Conservation (phyloP, 2,888 invertebrate genomes). For the Acronicta leporina region DNA sequence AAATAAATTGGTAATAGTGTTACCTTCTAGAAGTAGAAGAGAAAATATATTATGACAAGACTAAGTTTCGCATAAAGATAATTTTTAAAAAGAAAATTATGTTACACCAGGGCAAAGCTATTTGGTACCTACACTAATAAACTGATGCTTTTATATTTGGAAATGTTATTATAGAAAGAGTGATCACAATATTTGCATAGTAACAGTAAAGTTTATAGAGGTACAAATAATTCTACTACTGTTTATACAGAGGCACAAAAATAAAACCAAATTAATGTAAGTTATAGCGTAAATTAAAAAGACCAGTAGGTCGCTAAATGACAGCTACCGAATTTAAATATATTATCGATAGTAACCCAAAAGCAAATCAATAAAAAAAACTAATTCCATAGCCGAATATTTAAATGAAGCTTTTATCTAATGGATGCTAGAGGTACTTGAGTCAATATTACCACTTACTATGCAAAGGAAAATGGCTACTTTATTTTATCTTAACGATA, state of each 20-base stretch:
- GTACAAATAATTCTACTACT: neutral
- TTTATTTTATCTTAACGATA: constrained; percentile 41
- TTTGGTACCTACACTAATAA: too few relatives aligned
- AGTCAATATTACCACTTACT: constrained; percentile 3
- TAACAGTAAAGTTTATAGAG: neutral
- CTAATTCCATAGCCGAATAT: constrained; percentile 28
- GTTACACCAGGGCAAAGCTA: too few relatives aligned
- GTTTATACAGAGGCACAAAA: neutral
- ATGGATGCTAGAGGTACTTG: constrained; percentile 16
- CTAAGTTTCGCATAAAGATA: too few relatives aligned
- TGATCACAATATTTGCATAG: too few relatives aligned
- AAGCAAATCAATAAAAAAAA: constrained; percentile 1
- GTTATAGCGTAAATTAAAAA: neutral
- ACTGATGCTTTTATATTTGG: too few relatives aligned
- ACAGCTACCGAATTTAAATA: neutral
- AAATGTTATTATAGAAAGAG: too few relatives aligned
- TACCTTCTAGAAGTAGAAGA: too few relatives aligned
- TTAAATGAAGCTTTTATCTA: constrained; percentile 30
- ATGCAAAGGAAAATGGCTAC: constrained; percentile 19
- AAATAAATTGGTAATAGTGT: too few relatives aligned
- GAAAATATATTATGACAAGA: too few relatives aligned
- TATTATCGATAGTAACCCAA: constrained; percentile 6
- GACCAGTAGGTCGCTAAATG: neutral
- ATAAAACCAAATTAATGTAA: constrained; percentile 9
- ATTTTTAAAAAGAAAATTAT: too few relatives aligned